Evolutionary conservation across 1,140 invertebrate genomes (phyloP).

Genomic region (Neelides sp.): DNA sequence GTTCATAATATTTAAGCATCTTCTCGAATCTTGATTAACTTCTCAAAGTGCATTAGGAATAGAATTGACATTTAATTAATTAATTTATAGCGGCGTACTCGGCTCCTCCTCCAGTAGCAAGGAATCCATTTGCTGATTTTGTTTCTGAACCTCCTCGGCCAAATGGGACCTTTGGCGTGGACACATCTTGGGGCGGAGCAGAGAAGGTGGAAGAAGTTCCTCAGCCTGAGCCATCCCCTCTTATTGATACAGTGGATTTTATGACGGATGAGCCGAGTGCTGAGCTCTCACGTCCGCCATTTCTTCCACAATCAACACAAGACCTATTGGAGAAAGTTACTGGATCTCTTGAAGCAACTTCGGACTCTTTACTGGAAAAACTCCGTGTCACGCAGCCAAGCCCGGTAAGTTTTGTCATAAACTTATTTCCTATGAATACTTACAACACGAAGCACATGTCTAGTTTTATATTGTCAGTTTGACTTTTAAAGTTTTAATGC

Average conservation of each 20-base stretch:
- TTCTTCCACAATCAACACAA: conserved; percentile 57
- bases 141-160: conserved; percentile 2
- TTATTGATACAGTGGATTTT: conserved; percentile 6
- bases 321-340: conserved; percentile 72
- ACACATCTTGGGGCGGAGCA: background rate
- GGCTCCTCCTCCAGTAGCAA: conserved; percentile 29
- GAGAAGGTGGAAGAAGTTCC: background rate
- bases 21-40: no score
- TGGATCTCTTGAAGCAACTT: conserved; percentile 74
- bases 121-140: conserved; percentile 32
- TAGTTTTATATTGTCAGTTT: no score
- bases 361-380: conserved; percentile 63
- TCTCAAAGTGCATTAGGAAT: no score
- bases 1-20: no score
- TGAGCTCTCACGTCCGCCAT: conserved; percentile 40
- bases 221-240: background rate
- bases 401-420: conserved; percentile 25
- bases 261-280: conserved; percentile 28
- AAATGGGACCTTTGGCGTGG: conserved; percentile 9
- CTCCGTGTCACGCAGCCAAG: conserved; percentile 53
- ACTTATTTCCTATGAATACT: no score
- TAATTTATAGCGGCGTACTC: background rate
- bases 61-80: background rate
- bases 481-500: no score
- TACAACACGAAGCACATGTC: no score